Evolutionary conservation across 2,113 vertebrate species (phyloP).

Genomic region (Pachypanchax playfairii): DNA sequence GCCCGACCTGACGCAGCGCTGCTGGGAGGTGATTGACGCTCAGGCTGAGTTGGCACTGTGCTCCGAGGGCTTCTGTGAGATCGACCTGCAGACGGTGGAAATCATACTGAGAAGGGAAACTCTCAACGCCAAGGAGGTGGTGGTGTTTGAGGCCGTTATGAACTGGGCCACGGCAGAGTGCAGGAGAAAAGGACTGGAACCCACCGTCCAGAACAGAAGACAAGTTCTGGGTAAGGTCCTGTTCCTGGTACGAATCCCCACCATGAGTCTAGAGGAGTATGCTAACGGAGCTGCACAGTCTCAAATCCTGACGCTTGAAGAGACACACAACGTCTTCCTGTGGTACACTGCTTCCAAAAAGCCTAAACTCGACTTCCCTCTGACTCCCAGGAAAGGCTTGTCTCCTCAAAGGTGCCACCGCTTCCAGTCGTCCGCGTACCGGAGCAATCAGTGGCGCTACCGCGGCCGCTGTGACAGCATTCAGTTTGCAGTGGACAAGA

Average conservation of each 20-base stretch:
- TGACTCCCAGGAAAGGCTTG: constrained; percentile 85
- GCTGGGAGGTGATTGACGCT: constrained; percentile 98
- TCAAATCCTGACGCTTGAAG: constrained; percentile 92
- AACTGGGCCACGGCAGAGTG: constrained; percentile 94
- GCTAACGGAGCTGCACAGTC: constrained; percentile 93
- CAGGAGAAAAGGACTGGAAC: constrained; percentile 82
- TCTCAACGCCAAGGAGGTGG: constrained; percentile 91
- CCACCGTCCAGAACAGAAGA: constrained; percentile 84
- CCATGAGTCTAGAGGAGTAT: constrained; percentile 95
- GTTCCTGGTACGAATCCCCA: constrained; percentile 90
- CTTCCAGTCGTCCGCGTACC: constrained; percentile 93
- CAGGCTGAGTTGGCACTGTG: constrained; percentile 93
- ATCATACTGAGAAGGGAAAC: constrained; percentile 91
- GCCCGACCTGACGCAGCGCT: constrained; percentile 92
- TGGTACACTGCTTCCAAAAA: constrained; percentile 96
- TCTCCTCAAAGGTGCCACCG: constrained; percentile 89
- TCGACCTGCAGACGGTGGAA: constrained; percentile 91
- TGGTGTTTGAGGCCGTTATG: constrained; percentile 90
- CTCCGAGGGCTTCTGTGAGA: constrained; percentile 94
- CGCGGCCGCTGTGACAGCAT: constrained; percentile 97
- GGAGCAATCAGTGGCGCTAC: constrained; percentile 99
- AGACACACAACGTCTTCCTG: constrained; percentile 92
- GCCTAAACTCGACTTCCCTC: constrained; percentile 88
- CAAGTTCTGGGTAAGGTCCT: constrained; percentile 88
- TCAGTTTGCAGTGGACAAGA: constrained; percentile 94